Evolutionary conservation across 2,113 vertebrate genomes (phyloP).

Genomic region (Sprattus sprattus): DNA sequence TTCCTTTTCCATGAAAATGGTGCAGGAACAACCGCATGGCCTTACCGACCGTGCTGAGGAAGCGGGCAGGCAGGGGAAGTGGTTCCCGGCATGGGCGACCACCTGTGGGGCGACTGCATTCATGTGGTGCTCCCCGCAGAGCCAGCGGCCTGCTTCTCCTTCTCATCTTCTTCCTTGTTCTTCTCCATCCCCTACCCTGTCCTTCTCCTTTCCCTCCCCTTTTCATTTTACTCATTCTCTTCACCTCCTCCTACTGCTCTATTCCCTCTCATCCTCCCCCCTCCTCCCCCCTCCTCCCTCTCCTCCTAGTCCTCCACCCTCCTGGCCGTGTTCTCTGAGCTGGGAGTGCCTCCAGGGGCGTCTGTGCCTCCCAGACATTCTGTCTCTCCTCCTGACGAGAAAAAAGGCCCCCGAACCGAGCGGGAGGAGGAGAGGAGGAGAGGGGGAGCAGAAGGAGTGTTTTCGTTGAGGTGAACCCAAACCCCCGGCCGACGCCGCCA

Average conservation of each 20-base stretch:
- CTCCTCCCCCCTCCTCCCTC: background rate
- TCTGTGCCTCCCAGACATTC: conserved; percentile 54
- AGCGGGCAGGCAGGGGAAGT: too few relatives aligned
- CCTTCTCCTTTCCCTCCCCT: conserved; percentile 7
- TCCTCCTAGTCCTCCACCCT: background rate
- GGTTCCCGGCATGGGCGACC: too few relatives aligned
- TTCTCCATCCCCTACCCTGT: background rate
- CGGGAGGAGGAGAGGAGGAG: background rate
- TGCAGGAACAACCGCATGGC: background rate
- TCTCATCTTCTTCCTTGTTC: background rate
- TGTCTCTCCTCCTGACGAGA: background rate
- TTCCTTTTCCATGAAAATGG: background rate
- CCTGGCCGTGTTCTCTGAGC: conserved; percentile 40
- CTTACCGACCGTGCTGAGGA: background rate
- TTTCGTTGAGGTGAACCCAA: background rate
- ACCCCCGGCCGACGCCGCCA: background rate
- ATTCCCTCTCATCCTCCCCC: background rate
- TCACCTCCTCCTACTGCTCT: background rate
- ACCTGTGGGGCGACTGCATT: too few relatives aligned
- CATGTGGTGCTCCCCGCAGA: too few relatives aligned
- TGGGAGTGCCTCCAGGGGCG: conserved; percentile 52
- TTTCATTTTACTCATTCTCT: conserved; percentile 47
- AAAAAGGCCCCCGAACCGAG: background rate
- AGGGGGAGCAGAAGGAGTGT: background rate
- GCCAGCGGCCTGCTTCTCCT: background rate